Evolutionary conservation across 2,888 invertebrate genomes (phyloP).

Genomic region (Erynnis tages): DNA sequence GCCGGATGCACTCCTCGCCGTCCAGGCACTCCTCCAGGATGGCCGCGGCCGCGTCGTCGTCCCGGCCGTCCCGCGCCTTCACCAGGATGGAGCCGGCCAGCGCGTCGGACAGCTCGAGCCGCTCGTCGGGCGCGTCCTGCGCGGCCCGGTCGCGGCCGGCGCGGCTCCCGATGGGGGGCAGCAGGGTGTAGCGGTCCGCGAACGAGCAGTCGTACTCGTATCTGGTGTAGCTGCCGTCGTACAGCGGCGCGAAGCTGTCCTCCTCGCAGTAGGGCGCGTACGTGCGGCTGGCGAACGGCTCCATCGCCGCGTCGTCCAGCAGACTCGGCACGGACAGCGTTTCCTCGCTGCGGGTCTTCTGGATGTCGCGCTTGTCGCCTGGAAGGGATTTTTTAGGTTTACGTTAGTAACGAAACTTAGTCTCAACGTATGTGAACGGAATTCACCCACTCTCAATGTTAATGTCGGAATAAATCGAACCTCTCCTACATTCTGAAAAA

Average conservation of each 20-base stretch:
- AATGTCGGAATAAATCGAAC: too few relatives aligned
- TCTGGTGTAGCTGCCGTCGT: constrained; percentile 56
- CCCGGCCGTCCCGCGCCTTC: constrained; percentile 39
- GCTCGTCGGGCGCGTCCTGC: constrained; percentile 43
- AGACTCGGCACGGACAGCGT: constrained; percentile 57
- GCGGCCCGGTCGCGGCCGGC: constrained; percentile 47
- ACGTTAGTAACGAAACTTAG: too few relatives aligned
- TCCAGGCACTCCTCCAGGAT: constrained; percentile 57
- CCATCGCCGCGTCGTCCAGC: constrained; percentile 45
- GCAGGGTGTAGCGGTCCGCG: constrained; percentile 55
- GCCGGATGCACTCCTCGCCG: constrained; percentile 34
- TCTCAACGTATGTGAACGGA: too few relatives aligned
- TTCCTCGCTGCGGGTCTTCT: constrained; percentile 73
- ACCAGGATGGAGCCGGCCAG: constrained; percentile 51
- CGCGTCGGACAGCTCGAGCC: constrained; percentile 41
- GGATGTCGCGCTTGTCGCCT: constrained; percentile 60
- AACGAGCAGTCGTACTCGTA: constrained; percentile 62
- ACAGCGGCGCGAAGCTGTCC: constrained; percentile 51
- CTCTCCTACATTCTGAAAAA: too few relatives aligned
- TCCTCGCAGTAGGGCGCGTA: constrained; percentile 48
- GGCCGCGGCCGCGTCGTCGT: constrained; percentile 46
- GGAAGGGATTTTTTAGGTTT: constrained; percentile 7
- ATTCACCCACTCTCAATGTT: too few relatives aligned
- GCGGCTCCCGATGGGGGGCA: constrained; percentile 56
- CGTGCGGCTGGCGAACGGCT: constrained; percentile 37